A percentile compares a stretch with the other conserved stretches of the same genome.
Conservation (phyloP, 2,797 vertebrate species). For the Clarias pachynema region DNA sequence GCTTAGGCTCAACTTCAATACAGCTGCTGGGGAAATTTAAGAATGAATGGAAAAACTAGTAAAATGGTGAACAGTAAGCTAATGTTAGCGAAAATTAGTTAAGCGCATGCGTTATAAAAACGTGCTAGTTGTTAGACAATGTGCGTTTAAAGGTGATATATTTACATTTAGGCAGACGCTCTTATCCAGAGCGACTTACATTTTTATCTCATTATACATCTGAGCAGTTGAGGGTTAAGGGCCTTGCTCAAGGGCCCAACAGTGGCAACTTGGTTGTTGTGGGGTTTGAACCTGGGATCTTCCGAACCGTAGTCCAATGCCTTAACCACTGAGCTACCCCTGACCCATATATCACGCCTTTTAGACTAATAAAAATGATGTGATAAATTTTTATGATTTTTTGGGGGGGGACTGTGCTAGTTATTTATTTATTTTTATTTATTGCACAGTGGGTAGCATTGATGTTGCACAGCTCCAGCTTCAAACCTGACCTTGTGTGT, state of each 20-base stretch:
- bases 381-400: not conserved
- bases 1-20: not conserved
- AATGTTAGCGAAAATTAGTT: not conserved
- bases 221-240: no score
- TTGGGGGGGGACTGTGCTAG: no score
- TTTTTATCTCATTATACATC: no score
- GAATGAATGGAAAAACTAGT: not conserved
- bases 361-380: not conserved
- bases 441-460: not conserved
- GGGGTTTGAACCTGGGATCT: no score
- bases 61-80: not conserved
- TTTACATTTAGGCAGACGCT: no score
- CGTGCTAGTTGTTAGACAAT: not conserved
- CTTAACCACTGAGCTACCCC: no score
- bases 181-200: no score
- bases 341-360: no score
- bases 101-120: not conserved
- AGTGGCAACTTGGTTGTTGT: no score
- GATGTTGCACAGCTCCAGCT: not conserved
- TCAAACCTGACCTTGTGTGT: not conserved
- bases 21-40: not conserved
- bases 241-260: no score
- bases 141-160: not conserved
- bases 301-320: no score
- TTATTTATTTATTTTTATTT: not conserved